Base-by-base conservation (phyloP, 2,797 vertebrate genomes). In the Spinus olivaceus region DNA sequence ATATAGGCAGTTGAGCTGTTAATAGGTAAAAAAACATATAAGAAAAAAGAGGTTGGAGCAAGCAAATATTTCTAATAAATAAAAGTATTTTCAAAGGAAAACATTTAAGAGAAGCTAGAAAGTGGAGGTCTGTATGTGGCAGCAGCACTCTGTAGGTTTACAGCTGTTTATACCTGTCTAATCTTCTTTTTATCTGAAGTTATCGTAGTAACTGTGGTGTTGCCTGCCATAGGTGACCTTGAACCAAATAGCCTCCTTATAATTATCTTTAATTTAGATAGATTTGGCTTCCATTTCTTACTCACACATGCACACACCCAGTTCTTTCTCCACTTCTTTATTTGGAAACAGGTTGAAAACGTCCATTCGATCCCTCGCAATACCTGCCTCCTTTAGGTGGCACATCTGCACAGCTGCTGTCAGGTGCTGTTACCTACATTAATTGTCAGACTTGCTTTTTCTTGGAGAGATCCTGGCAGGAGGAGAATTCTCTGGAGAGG, bases 331-430 rank as follows among this genome's bases (percentile, higher is more conserved):
- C 22, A 21, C 21, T 25, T 65, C 24, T 79, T 51, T 44, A 8
- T 90, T 84, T 81, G n/a, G 47, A 24, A 70, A 19, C 17, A 47
- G 41, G 66, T 41, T 56, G 37, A 60, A 84, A 81, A 56, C 9
- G 4, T 33, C 14, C 1, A 1, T 92, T 28, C 1, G 1, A 47
- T 59, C 71, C 16, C 49, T 79, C 1, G 3, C 14, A 14, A 6
- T 64, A 33, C 12, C 57, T 74, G 41, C 0, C 1, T 71, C 77
- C 69, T 94, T 94, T 78, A 63, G 59, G 73, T 90, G 73, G 57
- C 88, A 94, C 42, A 77, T 94, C 74, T 78, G 64, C 51, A 41
- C 50, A 92, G 80, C 56, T 95, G 64, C 86, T 92, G 64, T 51
- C 53, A 60, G 46, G 24, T 60, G 51, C 44, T 77, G 6, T 65